Base-by-base conservation (phyloP, 2,797 vertebrate genomes). In the Esox masquinongy region DNA sequence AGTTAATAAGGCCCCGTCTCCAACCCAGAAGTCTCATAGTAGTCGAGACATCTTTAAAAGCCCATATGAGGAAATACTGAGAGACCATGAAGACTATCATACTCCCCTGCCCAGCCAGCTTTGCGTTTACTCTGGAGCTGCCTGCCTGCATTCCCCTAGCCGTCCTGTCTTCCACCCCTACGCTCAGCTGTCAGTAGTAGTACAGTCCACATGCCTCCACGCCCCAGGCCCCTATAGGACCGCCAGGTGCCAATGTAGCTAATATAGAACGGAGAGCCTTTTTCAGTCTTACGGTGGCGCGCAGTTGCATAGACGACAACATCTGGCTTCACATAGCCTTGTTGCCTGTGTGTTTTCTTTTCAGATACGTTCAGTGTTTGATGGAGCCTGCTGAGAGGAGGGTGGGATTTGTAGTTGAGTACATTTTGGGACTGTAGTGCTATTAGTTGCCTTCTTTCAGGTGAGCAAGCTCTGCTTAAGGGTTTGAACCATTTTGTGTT, bases 101-200 rank as follows among this genome's bases (percentile, higher is more conserved):
- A 64, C 68, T 61, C 22, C 56, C 24, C 24, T 9, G 56, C 56
- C 56, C 56, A 14, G 11, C 56, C 56, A 11, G n/a, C 56, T 24
- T 19, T 3, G 22, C 56, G n/a, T 11, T 24, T 4, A 59, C 9
- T 59, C 56, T 24, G 24, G 22, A 24, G 56, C 56, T 24, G 56
- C 24, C 56, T 61, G 56, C 24, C 56, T 24, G 56, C 56, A 22
- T 61, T 75, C 74, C 49, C 50, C 19, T 26, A 31, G 39, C 49
- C 7, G 63, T 22, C 73, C 73, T 34, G 63, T 51, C 73, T 36
- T n/a, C 49, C 14, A 9, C 2, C 24, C 8, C 36, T 1, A 26
- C 47, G 1, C 34, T 17, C 76, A 72, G 77, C 73, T 79, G 77
- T 68, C 69, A 68, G 73, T 59, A 43, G 61, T 34, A 59, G 22